Evolutionary conservation across 2,797 vertebrate species (phyloP).

Genomic region (Varecia variegata): DNA sequence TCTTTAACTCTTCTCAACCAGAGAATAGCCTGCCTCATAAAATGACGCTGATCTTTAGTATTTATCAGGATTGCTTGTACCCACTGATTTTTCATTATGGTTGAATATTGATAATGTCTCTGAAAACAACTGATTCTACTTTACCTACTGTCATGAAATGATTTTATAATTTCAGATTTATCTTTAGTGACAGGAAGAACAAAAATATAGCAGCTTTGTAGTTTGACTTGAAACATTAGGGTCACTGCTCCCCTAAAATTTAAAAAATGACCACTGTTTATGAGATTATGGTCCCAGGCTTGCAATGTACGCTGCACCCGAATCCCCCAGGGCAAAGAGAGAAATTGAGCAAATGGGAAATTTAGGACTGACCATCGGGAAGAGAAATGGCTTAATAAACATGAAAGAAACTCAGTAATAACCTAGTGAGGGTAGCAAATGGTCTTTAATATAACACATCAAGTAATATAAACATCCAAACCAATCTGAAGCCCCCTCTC

Average conservation of each 20-base stretch:
- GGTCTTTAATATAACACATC: neutral
- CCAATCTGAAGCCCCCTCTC: neutral
- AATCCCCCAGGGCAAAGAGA: neutral
- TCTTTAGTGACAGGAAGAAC: neutral
- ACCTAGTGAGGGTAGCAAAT: neutral
- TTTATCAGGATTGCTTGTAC: slow-evolving; percentile 19
- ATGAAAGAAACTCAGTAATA: neutral
- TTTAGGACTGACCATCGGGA: neutral
- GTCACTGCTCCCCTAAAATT: neutral
- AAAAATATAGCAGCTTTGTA: too few species aligned
- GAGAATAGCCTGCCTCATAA: neutral
- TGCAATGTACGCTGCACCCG: fast-evolving
- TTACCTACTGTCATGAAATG: neutral
- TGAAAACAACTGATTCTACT: neutral
- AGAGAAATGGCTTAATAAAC: neutral
- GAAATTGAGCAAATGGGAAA: neutral
- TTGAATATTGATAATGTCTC: neutral
- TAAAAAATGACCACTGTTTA: neutral
- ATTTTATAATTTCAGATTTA: neutral
- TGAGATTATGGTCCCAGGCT: neutral
- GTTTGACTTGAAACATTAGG: neutral
- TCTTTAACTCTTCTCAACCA: neutral
- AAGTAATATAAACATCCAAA: neutral
- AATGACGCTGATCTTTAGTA: slow-evolving; percentile 43
- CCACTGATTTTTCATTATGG: neutral